Percentiles rank a stretch among this genome's conserved stretches.
Conservation (phyloP, 2,113 vertebrate genomes). For the Prionailurus bengalensis region DNA sequence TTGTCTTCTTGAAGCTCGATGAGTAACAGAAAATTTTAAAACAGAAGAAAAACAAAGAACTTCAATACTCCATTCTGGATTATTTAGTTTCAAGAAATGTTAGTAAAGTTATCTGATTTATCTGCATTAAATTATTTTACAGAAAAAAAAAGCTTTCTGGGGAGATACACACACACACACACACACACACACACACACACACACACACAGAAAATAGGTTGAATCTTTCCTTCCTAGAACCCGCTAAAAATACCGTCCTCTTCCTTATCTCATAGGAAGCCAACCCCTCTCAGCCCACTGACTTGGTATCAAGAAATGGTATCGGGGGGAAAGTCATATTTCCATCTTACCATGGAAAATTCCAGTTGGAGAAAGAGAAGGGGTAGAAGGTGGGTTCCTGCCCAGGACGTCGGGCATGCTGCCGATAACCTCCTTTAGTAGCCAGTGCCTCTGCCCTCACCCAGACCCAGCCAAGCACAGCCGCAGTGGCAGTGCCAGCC, state of each 20-base stretch:
- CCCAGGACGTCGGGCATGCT: neutral
- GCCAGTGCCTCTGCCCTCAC: neutral
- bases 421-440: neutral
- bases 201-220: neutral
- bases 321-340: neutral
- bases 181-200: neutral
- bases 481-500: neutral
- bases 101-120: constrained; percentile 11
- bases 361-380: neutral
- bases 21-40: neutral
- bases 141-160: constrained; percentile 4
- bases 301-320: neutral
- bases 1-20: neutral
- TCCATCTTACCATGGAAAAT: constrained; percentile 24
- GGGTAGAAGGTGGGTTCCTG: neutral
- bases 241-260: neutral
- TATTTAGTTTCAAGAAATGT: constrained; percentile 38
- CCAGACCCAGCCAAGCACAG: neutral
- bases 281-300: neutral
- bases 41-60: neutral
- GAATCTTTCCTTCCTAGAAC: neutral
- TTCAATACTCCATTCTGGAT: neutral
- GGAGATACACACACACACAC: neutral
- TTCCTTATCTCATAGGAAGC: neutral
- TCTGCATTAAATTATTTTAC: constrained; percentile 18